Base-by-base conservation (phyloP, 2,888 invertebrate species). In the Callinectes sapidus region DNA sequence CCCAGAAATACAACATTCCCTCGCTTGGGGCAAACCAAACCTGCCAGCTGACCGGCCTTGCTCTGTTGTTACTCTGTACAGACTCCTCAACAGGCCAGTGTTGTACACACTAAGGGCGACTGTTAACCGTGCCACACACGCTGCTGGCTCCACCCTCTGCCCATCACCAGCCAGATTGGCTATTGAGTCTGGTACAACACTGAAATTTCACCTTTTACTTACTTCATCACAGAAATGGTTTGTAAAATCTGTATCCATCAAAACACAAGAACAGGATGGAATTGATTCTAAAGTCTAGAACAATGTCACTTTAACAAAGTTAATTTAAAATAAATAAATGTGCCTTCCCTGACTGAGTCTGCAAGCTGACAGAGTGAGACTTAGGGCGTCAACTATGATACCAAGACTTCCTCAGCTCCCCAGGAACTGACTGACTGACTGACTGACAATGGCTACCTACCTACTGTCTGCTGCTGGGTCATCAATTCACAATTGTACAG, bases 401-500 rank as follows among this genome's bases (percentile, higher is more conserved):
- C 42, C 42, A 89, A 28, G 28, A 42, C 16, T 8, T 77, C 42
- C 89, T 77, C n/a, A 61, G 54, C 88, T 81, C 81, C 81, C 88
- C 71, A 55, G 54, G 55, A 81, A 92, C 77, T 89, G 66, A 87
- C 81, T 88, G 42, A 32, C 28, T 35, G 54, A 92, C 77, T 89
- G 66, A 87, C 81, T 88, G 42, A 32, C 28, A 85, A 42, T 81
- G 14, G 55, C 32, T 71, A 89, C 18, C 32, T 71, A 89, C 18
- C 28, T 88, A 28, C 39, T 55, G 42, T 87, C 66, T 87, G 87
- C 61, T 42, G 54, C 28, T 85, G 71, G 88, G 54, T 6, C 32
- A 92, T 81, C 28, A 90, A 92, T 61, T 48, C 66, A 86, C 54
- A 71, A 91, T 85, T 87, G 35, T 71, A 87, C 77, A 87, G 85